Base-by-base conservation (phyloP, 1,140 invertebrate species). In the Oryzaephilus surinamensis region DNA sequence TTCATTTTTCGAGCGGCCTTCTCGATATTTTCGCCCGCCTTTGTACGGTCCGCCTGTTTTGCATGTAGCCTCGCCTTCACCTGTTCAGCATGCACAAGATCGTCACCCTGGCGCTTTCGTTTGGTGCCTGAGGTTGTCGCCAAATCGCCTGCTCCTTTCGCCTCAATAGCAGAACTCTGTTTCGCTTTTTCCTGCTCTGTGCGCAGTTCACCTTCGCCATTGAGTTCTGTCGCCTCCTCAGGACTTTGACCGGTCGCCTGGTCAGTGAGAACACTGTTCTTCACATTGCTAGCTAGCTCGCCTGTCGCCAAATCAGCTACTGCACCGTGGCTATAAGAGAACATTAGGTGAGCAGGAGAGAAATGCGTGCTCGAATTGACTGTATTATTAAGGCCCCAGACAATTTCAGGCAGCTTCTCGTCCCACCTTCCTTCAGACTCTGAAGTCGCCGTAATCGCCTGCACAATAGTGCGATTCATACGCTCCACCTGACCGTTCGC, bases 301-400 rank as follows among this genome's bases (percentile, higher is more conserved):
- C 14, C 28, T 18, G 2, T 34, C 32, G 24, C 31, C 11, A 40
- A 13, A 13, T 43, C 21, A 5, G 16, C 26, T 19, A 38, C 17
- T 6, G 15, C 12, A 21, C 24, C 23, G 10, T 11, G 14, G n/a
- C 18, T 17, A 15, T 38, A 23, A 14, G 15, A n/a, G 17, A 45
- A 41, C 39, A 35, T 35, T 16, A 34, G 16, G 10, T 36, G 10
- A 8, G 32, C 31, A 11, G 32, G 24, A 6, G 39, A n/a, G 12
- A 20, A 28, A 10, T 24, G 4, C 4, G 43, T 35, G 11, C 26
- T 30, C n/a, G 2, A 10, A 19, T 34, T 31, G 1, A 41, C 6
- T 1, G 38, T 41, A 18, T 45, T 15, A 36, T 61, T 59, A 12
- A 59, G 43, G 4, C 20, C 46, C 30, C 51, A 58, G 23, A 57